A percentile compares a stretch with the other conserved stretches of the same genome.
These are phyloP conservation scores for Takifugu flavidus DNA, from an alignment of 2,113 vertebrate species.

Conservation along the genomic window DNA sequence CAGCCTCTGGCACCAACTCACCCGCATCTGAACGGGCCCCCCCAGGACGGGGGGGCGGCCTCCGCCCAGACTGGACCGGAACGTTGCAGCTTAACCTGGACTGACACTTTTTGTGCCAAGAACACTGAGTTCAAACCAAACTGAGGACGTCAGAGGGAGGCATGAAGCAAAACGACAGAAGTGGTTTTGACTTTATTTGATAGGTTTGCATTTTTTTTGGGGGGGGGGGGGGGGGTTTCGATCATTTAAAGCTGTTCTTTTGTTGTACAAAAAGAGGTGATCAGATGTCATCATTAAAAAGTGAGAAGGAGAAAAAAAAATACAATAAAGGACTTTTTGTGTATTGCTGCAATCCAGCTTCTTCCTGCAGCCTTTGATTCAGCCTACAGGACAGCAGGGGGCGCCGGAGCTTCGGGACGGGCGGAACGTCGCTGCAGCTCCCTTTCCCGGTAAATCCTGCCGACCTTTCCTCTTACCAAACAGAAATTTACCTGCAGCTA, in stretches of 20 bases:
- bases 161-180: conserved; percentile 28
- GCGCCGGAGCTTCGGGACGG: neutral
- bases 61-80: conserved; percentile 43
- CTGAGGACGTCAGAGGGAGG: conserved; percentile 44
- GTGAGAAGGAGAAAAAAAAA: conserved; percentile 67
- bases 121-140: conserved; percentile 42
- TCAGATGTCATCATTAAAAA: conserved; percentile 82
- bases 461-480: neutral
- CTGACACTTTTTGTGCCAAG: conserved; percentile 80
- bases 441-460: neutral
- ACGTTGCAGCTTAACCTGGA: conserved; percentile 37
- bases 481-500: no score
- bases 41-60: conserved; percentile 9
- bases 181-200: conserved; percentile 68
- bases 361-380: conserved; percentile 33
- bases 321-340: conserved; percentile 91
- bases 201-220: conserved; percentile 52
- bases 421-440: no score
- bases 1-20: conserved; percentile 98
- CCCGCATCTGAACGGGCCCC: conserved; percentile 80
- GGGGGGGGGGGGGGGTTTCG: conserved; percentile 56
- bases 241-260: conserved; percentile 85
- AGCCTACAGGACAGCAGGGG: neutral
- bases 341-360: conserved; percentile 80
- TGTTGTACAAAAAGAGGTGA: conserved; percentile 90